Base-by-base conservation (phyloP, 2,113 vertebrate species). In the Sphyrna mokarran region DNA sequence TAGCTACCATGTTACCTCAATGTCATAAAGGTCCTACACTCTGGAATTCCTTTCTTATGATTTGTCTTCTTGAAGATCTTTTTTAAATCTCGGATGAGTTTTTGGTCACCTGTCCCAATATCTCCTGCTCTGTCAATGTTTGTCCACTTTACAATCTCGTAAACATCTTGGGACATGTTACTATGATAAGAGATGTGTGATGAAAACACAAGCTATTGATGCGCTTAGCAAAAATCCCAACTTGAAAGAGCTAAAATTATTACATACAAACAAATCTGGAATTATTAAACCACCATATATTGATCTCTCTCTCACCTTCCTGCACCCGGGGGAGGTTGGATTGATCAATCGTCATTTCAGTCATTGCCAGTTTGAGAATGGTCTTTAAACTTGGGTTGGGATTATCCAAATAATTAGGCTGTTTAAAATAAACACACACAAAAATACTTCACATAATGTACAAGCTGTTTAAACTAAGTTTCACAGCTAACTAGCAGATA, bases 331-430 rank as follows among this genome's bases (percentile, higher is more conserved):
- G 97, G 95, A 98, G 97, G 96, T 97, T 97, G 96, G 97, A 97
- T 91, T 98, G 97, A 96, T 98, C 98, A 18, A 98, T 97, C 96
- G 97, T 97, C 96, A 98, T 96, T 96, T 98, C 97, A 58, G 97
- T 97, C 98, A 98, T 98, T 40, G 63, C 33, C 29, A 22, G 11
- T 13, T 58, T 33, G 54, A 9, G 54, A 13, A 3, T 89, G 43
- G 58, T 11, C 48, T 29, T 61, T 14, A 18, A 83, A 83, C 37
- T 40, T 83, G 80, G 87, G 5, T 29, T 90, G 29, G 58, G 54
- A 90, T n/a, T 54, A 63, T 90, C 87, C 87, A 61, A 90, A 90
- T 63, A 90, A 90, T 63, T 33, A n/a, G 63, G 3, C 80, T 33
- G 14, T 63, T 58, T 61, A n/a, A 61, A 90, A 90, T 33, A 90